These are phyloP conservation scores for Callyntrura guangdongensis DNA, from an alignment of 2,888 invertebrate genomes.

Conservation along the genomic window DNA sequence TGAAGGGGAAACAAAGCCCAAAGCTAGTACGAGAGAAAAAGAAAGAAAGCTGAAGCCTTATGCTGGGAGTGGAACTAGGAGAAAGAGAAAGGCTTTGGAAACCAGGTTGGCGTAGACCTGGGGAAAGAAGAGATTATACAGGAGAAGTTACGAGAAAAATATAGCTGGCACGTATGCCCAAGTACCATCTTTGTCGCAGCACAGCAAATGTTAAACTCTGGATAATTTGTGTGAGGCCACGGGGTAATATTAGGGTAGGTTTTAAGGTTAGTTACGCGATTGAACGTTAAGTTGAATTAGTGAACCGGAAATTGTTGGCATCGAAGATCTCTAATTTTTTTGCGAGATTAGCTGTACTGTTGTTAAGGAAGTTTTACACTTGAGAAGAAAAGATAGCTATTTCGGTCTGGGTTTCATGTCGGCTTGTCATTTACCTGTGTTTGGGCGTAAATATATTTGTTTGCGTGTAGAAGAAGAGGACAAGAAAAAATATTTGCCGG, in stretches of 20 bases:
- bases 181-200: background rate
- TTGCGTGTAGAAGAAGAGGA: too few relatives aligned
- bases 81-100: background rate
- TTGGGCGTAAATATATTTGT: background rate
- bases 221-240: background rate
- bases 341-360: too few relatives aligned
- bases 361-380: too few relatives aligned
- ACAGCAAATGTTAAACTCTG: background rate
- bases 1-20: background rate
- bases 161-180: background rate
- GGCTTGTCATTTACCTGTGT: background rate
- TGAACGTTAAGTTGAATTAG: too few relatives aligned
- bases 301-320: background rate
- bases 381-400: too few relatives aligned
- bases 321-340: too few relatives aligned
- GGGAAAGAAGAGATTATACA: conserved; percentile 11
- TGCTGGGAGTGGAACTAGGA: background rate
- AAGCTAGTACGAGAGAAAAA: background rate
- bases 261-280: background rate
- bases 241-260: background rate
- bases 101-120: background rate
- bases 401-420: too few relatives aligned
- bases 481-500: too few relatives aligned
- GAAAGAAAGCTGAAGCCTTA: background rate
- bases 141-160: background rate